Conservation (phyloP, 2,888 invertebrate species). For the Pinctada fucata region DNA sequence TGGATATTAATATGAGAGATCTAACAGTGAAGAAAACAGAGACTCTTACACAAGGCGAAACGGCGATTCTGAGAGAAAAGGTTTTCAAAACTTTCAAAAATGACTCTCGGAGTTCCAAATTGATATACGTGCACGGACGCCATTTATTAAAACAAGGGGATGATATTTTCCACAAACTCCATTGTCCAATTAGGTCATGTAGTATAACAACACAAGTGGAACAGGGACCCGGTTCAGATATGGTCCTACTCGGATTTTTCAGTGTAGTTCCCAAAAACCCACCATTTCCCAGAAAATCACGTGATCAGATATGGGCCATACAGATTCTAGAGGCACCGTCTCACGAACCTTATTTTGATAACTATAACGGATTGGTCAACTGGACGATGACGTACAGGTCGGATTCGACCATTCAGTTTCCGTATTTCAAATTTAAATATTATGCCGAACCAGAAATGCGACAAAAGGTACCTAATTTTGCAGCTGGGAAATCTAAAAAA, state of each 20-base stretch:
- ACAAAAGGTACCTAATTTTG: neutral
- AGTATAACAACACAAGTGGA: neutral
- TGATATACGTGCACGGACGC: neutral
- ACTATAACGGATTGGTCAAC: neutral
- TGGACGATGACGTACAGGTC: conserved; percentile 1
- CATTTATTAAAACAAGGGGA: neutral
- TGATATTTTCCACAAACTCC: neutral
- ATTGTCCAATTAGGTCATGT: neutral
- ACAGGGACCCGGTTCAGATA: neutral
- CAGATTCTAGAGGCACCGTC: neutral
- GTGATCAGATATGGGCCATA: neutral
- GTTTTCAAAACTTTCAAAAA: too few species aligned
- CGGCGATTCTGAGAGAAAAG: too few species aligned
- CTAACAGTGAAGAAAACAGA: too few species aligned
- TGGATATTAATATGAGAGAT: too few species aligned
- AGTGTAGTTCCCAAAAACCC: neutral
- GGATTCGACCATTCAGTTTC: neutral
- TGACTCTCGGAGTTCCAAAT: neutral
- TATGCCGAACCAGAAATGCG: neutral
- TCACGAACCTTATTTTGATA: neutral
- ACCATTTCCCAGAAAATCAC: neutral
- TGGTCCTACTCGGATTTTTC: neutral
- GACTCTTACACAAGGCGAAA: too few species aligned
- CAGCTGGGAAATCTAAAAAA: neutral
- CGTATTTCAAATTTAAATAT: neutral